Conservation (phyloP, 2,113 vertebrate species). For the Gopherus flavomarginatus region DNA sequence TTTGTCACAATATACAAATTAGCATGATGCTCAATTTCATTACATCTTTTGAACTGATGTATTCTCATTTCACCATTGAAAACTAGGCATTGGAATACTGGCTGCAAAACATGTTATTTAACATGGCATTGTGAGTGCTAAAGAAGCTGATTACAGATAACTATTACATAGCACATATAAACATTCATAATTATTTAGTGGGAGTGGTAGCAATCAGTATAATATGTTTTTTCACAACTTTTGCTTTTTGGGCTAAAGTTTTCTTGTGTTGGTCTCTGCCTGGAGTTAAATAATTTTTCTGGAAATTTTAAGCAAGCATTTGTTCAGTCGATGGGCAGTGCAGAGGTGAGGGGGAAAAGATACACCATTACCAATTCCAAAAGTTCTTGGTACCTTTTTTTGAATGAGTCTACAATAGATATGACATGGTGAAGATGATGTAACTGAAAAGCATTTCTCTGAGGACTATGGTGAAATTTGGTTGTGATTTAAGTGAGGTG, state of each 20-base stretch:
- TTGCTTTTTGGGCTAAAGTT: too few species aligned
- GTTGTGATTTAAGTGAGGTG: neutral
- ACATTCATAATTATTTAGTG: neutral
- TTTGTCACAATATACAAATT: neutral
- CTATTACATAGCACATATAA: neutral
- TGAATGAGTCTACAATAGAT: neutral
- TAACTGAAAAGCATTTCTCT: neutral
- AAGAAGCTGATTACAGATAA: neutral
- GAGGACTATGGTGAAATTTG: neutral
- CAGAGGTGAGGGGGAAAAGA: neutral
- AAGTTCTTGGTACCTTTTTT: constrained; percentile 14
- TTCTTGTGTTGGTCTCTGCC: neutral
- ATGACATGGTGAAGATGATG: neutral
- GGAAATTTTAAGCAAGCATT: constrained; percentile 37
- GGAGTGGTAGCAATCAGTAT: neutral
- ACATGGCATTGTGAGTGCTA: neutral
- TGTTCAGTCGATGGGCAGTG: constrained; percentile 26
- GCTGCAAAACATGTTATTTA: neutral
- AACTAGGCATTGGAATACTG: neutral
- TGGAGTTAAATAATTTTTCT: constrained; percentile 34
- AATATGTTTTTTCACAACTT: neutral
- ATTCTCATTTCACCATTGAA: neutral
- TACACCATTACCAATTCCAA: neutral
- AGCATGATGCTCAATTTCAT: neutral
- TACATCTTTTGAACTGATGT: neutral